Percentiles rank a stretch among this genome's conserved stretches.
These are phyloP conservation scores for Dexiosoma caninum DNA, from an alignment of 2,888 invertebrate species.

Conservation along the genomic window DNA sequence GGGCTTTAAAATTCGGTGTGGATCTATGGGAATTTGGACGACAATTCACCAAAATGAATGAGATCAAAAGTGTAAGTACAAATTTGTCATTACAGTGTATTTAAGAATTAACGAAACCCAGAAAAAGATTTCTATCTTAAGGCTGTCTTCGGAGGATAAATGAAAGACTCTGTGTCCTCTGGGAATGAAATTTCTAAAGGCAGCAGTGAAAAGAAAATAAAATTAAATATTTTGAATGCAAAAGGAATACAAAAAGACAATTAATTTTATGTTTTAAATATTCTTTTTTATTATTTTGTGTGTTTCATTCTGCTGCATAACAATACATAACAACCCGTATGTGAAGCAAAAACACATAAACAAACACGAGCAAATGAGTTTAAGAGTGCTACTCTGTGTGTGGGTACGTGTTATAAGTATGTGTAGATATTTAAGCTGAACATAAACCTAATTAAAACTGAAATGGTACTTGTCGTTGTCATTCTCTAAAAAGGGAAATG, in stretches of 20 bases:
- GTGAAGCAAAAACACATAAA: slow-evolving; percentile 1
- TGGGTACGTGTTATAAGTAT: slow-evolving; percentile 22
- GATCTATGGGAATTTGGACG: slow-evolving; percentile 93
- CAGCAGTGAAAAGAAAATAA: not conserved
- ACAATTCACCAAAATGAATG: slow-evolving; percentile 92
- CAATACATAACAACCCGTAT: slow-evolving; percentile 61
- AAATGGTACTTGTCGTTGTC: slow-evolving; percentile 53
- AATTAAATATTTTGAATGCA: not conserved
- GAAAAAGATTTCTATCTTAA: not conserved
- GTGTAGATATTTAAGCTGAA: slow-evolving; percentile 57
- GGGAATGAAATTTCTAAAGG: not conserved
- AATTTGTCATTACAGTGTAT: not conserved
- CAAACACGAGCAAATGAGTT: not conserved
- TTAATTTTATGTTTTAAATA: slow-evolving; percentile 23
- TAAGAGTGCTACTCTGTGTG: slow-evolving; percentile 17
- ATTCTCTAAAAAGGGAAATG: slow-evolving; percentile 52
- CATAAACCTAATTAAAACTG: slow-evolving; percentile 62
- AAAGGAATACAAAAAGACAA: slow-evolving; percentile 39
- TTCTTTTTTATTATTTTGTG: not conserved
- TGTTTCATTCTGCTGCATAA: slow-evolving; percentile 60
- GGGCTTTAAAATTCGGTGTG: slow-evolving; percentile 93
- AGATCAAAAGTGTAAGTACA: slow-evolving; percentile 89
- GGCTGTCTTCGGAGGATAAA: not conserved
- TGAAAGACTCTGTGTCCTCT: no score
- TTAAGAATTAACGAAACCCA: no score